A percentile compares a stretch with the other conserved stretches of the same genome.
Evolutionary conservation across 2,888 invertebrate genomes (phyloP).

Genomic region (Stenodera caucasica): DNA sequence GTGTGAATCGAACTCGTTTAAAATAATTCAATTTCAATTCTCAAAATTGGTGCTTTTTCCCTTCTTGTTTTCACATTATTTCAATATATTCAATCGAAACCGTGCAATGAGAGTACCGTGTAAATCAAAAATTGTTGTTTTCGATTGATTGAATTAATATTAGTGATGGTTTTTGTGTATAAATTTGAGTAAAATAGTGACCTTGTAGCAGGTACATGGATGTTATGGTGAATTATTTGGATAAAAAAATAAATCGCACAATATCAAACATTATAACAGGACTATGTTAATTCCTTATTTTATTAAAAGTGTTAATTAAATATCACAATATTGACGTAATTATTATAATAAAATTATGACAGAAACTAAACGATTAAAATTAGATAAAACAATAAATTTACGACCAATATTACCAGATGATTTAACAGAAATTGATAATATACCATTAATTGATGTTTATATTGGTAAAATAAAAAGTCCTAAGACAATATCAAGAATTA

Average conservation of each 20-base stretch:
- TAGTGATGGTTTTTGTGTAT: not conserved
- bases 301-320: not conserved
- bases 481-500: conserved; percentile 65
- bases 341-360: conserved; percentile 24
- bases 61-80: too few species aligned
- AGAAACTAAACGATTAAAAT: conserved; percentile 40
- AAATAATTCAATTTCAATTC: too few species aligned
- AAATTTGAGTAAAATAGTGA: conserved; percentile 6
- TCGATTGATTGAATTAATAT: not conserved
- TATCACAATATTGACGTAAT: not conserved
- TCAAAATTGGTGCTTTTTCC: too few species aligned
- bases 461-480: conserved; percentile 64
- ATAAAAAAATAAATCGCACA: not conserved
- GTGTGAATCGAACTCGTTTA: too few species aligned
- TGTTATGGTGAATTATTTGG: not conserved
- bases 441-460: conserved; percentile 60
- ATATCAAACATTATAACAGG: not conserved
- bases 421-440: conserved; percentile 32
- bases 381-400: conserved; percentile 31
- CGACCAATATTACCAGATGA: conserved; percentile 41
- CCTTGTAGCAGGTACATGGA: conserved; percentile 7
- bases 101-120: too few species aligned
- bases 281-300: not conserved
- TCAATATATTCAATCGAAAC: too few species aligned
- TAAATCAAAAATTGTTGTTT: too few species aligned